A percentile compares a stretch with the other conserved stretches of the same genome.
phyloP scores from a whole-genome alignment of 2,113 vertebrate species.

The Sorex araneus region DNA sequence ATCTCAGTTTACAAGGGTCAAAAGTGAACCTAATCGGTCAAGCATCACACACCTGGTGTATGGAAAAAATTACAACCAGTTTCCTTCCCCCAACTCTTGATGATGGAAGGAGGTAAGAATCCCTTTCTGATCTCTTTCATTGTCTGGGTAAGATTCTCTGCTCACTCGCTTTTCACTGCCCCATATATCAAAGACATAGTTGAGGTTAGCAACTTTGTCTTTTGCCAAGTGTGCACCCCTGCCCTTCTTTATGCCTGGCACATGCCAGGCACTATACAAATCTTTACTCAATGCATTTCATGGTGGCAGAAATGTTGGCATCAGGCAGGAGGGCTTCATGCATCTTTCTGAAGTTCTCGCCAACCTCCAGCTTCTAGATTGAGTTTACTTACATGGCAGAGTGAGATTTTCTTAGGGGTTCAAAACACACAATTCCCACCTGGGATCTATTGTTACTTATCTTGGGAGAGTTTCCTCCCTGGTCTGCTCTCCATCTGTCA shows the following conservation, averaged over 20 bases:
- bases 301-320: constrained; percentile 3
- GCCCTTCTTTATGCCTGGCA: neutral
- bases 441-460: constrained; percentile 64
- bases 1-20: neutral
- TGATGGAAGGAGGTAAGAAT: fast-evolving
- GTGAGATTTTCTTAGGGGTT: constrained; percentile 60
- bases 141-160: neutral
- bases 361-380: constrained; percentile 50
- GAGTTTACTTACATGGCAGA: constrained; percentile 62
- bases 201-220: neutral
- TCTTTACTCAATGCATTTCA: constrained; percentile 41
- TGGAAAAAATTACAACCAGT: neutral
- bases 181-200: neutral
- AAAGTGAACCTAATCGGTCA: constrained; percentile 24
- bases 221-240: neutral
- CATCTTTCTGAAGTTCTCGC: constrained; percentile 50
- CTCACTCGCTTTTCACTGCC: neutral
- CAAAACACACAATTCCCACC: neutral
- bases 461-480: constrained; percentile 47
- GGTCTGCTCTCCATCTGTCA: constrained; percentile 66
- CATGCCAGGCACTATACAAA: neutral
- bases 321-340: neutral
- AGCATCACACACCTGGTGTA: neutral
- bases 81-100: neutral
- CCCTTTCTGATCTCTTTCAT: neutral